Evolutionary conservation across 2,888 invertebrate genomes (phyloP).

Genomic region (Scaptodrosophila latifasciaeformis): DNA sequence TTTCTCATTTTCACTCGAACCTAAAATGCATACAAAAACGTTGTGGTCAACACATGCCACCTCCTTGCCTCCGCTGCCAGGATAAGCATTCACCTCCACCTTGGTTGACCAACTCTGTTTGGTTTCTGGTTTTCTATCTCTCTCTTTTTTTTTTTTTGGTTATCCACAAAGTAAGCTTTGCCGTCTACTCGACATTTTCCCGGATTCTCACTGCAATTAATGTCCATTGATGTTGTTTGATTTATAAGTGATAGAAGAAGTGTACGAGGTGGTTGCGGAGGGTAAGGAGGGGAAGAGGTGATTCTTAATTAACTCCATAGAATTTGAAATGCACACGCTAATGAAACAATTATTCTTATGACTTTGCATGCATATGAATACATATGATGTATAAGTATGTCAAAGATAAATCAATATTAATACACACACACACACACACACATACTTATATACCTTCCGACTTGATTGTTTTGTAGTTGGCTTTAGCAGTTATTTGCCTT

Average conservation of each 20-base stretch:
- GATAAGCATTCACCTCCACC: no score
- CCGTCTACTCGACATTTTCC: not conserved
- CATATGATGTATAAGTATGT: no score
- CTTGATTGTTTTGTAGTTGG: no score
- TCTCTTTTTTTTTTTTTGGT: not conserved
- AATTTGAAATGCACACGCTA: constrained; percentile 47
- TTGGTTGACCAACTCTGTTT: not conserved
- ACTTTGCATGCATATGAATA: constrained; percentile 22
- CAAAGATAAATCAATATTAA: no score
- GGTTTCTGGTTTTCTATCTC: not conserved
- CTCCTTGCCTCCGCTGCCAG: no score
- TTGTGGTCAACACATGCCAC: no score
- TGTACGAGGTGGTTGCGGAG: not conserved
- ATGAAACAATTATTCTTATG: constrained; percentile 64
- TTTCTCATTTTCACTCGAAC: no score
- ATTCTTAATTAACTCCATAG: constrained; percentile 49
- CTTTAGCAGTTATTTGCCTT: not conserved
- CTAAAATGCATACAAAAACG: no score
- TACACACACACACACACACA: constrained; percentile 1
- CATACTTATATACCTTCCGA: no score
- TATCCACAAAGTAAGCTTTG: not conserved
- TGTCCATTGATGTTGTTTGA: not conserved
- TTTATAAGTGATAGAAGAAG: not conserved
- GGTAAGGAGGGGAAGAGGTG: not conserved
- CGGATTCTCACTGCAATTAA: not conserved